Evolutionary conservation across 1,140 invertebrate species (phyloP).

Genomic region (Vollenhovia emeryi): DNA sequence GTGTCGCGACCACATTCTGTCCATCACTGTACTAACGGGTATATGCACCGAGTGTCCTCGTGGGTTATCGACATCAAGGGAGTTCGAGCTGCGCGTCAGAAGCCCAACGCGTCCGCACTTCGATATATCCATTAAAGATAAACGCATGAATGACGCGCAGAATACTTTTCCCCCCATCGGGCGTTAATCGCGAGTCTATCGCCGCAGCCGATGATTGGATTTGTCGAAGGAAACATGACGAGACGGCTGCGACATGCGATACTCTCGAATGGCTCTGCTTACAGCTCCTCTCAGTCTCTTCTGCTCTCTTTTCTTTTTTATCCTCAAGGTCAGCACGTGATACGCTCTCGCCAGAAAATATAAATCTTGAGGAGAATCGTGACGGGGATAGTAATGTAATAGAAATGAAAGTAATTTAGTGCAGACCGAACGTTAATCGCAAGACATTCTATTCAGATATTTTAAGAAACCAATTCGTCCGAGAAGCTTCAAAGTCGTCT

Average conservation of each 20-base stretch:
- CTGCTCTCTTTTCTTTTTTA: background rate
- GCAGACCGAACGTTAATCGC: background rate
- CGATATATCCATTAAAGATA: conserved; percentile 51
- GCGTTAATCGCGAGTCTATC: conserved; percentile 5
- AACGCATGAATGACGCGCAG: conserved; percentile 30
- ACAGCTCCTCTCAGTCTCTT: background rate
- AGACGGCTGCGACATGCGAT: background rate
- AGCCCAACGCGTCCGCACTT: background rate
- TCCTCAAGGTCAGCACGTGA: background rate
- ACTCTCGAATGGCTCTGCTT: background rate
- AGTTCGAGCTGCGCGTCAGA: conserved; percentile 20
- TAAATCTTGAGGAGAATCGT: background rate
- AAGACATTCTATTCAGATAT: background rate
- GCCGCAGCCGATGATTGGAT: conserved; percentile 13
- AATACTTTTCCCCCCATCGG: background rate
- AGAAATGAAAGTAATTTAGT: conserved; percentile 20
- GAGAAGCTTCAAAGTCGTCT: background rate
- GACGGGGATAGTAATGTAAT: background rate
- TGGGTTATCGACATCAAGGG: conserved; percentile 36
- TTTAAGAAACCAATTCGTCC: background rate
- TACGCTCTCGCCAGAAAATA: background rate
- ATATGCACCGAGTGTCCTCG: conserved; percentile 16
- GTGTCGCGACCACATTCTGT: too few species aligned
- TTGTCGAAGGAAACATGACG: conserved; percentile 15
- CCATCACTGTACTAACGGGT: background rate